Percentiles rank a stretch among this genome's conserved stretches.
Conservation (phyloP, 2,797 vertebrate genomes). For the Myotis daubentonii region DNA sequence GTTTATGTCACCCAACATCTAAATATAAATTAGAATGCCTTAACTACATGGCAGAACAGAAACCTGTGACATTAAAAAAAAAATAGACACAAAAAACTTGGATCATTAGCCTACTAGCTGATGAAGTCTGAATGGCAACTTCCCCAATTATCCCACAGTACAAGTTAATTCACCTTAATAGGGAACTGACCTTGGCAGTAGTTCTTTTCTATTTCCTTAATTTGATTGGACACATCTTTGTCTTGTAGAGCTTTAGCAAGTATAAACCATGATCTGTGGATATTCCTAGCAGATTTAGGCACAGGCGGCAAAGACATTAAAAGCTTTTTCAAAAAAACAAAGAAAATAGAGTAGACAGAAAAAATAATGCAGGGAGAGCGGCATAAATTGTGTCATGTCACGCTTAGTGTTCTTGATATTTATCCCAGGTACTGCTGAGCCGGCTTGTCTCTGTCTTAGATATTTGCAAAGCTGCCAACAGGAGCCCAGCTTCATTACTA, state of each 20-base stretch:
- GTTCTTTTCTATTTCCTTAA: neutral
- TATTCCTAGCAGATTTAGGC: neutral
- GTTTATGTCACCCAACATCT: neutral
- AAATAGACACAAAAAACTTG: neutral
- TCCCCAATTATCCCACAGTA: neutral
- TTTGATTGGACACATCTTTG: neutral
- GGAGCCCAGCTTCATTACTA: slow-evolving; percentile 46
- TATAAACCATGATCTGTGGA: neutral
- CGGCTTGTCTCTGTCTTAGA: slow-evolving; percentile 21
- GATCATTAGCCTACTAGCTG: neutral
- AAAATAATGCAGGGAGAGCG: slow-evolving; percentile 31
- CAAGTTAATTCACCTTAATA: slow-evolving; percentile 23
- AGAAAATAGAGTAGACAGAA: slow-evolving; percentile 12
- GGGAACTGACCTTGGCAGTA: neutral
- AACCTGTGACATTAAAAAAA: neutral
- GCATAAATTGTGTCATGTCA: neutral
- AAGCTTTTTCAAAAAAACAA: neutral
- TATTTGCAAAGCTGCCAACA: slow-evolving; percentile 59
- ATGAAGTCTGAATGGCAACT: neutral
- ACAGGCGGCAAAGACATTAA: neutral
- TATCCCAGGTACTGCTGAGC: slow-evolving; percentile 34
- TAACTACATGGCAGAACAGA: neutral
- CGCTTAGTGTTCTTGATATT: neutral
- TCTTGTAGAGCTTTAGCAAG: neutral
- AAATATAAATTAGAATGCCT: neutral